phyloP scores from a whole-genome alignment of 2,797 vertebrate species.

The Hippoglossus hippoglossus region DNA sequence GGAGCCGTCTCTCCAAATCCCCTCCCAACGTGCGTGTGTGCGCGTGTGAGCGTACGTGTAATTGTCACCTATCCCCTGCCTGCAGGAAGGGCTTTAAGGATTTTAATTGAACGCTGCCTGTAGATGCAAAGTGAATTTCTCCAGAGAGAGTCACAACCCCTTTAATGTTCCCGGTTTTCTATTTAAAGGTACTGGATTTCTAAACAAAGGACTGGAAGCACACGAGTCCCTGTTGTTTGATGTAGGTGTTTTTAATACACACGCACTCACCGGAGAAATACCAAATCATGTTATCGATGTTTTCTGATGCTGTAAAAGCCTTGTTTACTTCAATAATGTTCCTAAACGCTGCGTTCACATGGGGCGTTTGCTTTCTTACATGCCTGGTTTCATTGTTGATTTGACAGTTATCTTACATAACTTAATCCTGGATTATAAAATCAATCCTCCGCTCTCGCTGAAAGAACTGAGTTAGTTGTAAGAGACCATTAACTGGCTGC shows the following conservation, averaged over 20 bases:
- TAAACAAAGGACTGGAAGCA: conserved; percentile 20
- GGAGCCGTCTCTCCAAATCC: conserved; percentile 44
- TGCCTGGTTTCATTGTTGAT: conserved; percentile 7
- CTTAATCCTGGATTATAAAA: conserved; percentile 21
- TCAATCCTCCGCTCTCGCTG: neutral
- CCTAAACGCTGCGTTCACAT: conserved; percentile 1
- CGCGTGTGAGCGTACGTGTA: conserved; percentile 20
- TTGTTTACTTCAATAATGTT: conserved; percentile 17
- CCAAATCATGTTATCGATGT: conserved; percentile 16
- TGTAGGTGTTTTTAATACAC: conserved; percentile 26
- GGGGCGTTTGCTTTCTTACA: conserved; percentile 7
- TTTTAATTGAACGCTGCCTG: conserved; percentile 62
- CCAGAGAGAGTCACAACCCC: conserved; percentile 56
- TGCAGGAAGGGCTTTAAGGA: conserved; percentile 59
- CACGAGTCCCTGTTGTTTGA: conserved; percentile 6
- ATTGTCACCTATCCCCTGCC: conserved; percentile 46
- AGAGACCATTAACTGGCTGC: conserved; percentile 2
- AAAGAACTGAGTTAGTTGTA: neutral
- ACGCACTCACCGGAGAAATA: conserved; percentile 10
- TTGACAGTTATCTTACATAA: conserved; percentile 16
- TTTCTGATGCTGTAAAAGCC: conserved; percentile 2
- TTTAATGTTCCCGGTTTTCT: conserved; percentile 56
- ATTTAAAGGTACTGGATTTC: conserved; percentile 46
- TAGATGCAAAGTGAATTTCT: conserved; percentile 63
- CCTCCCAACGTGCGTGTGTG: conserved; percentile 18